A percentile compares a stretch with the other conserved stretches of the same genome.
phyloP scores from a whole-genome alignment of 2,797 vertebrate genomes.

The Pampus argenteus region DNA sequence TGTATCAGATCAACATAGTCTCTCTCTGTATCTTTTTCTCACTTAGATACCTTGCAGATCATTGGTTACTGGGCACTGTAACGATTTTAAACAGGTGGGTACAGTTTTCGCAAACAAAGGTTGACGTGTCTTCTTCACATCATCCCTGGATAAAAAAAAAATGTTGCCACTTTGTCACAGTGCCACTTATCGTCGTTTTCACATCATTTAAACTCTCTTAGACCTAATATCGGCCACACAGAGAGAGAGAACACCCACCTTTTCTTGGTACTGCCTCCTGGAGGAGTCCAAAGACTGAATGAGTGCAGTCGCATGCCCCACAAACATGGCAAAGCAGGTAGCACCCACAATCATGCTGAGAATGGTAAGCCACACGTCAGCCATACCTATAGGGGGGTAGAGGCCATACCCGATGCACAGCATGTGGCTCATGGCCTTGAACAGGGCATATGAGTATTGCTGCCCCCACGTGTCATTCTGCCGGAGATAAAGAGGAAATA shows the following conservation, averaged over 20 bases:
- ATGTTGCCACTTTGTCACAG: not conserved
- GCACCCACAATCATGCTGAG: constrained; percentile 99
- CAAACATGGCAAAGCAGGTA: constrained; percentile 99
- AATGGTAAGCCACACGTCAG: constrained; percentile 98
- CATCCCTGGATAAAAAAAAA: constrained; percentile 6
- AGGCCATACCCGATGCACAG: constrained; percentile 97
- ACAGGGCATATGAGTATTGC: constrained; percentile 97
- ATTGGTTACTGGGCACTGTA: not conserved
- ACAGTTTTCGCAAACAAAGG: not conserved
- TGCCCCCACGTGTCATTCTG: constrained; percentile 98
- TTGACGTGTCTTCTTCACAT: not conserved
- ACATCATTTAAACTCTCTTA: not conserved
- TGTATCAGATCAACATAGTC: not conserved
- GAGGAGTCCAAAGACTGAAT: constrained; percentile 99
- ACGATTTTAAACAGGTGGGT: not conserved
- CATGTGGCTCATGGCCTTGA: constrained; percentile 99
- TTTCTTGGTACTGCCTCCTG: constrained; percentile 97
- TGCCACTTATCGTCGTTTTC: not conserved
- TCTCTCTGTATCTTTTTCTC: not conserved
- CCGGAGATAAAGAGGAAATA: constrained; percentile 26
- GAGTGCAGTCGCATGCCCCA: constrained; percentile 97
- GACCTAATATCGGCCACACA: not conserved
- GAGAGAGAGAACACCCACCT: constrained; percentile 85
- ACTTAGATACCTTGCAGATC: not conserved
- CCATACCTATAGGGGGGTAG: constrained; percentile 96